Conservation (phyloP, 1,140 invertebrate genomes). For the Tachypleus tridentatus region DNA sequence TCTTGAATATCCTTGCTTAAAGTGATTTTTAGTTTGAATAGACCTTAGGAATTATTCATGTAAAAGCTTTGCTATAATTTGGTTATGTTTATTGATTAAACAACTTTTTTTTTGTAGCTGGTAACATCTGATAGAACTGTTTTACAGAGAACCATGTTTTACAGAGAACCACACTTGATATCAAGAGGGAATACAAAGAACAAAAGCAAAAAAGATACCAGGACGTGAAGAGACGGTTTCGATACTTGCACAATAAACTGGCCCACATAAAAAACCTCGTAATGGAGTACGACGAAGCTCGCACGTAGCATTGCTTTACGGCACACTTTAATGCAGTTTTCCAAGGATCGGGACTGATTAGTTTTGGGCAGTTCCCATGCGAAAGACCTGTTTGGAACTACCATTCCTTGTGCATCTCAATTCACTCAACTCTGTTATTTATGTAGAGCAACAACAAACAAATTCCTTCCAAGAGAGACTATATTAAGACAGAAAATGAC, state of each 20-base stretch:
- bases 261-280: constrained; percentile 80
- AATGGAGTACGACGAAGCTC: constrained; percentile 51
- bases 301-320: too few species aligned
- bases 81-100: background rate
- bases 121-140: constrained; percentile 1
- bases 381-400: too few species aligned
- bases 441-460: too few species aligned
- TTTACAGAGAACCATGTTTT: constrained; percentile 21
- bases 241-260: constrained; percentile 77
- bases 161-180: constrained; percentile 57
- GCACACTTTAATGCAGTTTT: too few species aligned
- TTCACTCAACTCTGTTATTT: too few species aligned
- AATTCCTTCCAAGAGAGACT: too few species aligned
- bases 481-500: too few species aligned
- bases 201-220: constrained; percentile 58
- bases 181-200: constrained; percentile 63
- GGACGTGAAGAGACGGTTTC: constrained; percentile 56
- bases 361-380: too few species aligned
- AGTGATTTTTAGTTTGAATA: constrained; percentile 1
- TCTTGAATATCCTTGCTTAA: background rate
- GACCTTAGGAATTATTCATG: background rate
- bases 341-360: too few species aligned
- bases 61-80: background rate
- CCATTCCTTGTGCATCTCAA: too few species aligned
- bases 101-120: background rate